These are phyloP conservation scores for Gambusia holbrooki DNA, from an alignment of 2,113 vertebrate genomes.

Conservation along the genomic window DNA sequence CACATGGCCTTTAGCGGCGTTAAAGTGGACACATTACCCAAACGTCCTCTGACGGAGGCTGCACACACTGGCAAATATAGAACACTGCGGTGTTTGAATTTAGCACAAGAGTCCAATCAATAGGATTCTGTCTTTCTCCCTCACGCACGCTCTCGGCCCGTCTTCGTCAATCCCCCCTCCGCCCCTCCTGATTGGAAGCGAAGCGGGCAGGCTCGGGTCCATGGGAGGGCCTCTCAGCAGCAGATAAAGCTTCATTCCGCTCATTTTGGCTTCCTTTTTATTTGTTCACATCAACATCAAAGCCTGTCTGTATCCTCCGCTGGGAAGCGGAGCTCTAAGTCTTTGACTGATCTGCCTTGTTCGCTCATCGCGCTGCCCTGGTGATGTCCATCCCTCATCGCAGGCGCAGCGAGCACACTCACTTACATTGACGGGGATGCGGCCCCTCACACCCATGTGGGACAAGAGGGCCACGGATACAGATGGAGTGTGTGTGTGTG, in stretches of 20 bases:
- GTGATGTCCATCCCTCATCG: slow-evolving; percentile 66
- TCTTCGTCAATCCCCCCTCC: slow-evolving; percentile 40
- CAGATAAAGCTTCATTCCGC: slow-evolving; percentile 72
- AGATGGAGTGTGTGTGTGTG: background rate
- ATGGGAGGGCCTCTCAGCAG: slow-evolving; percentile 59
- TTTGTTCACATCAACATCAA: slow-evolving; percentile 81
- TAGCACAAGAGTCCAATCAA: slow-evolving; percentile 58
- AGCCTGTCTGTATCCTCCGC: slow-evolving; percentile 65
- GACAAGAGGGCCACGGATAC: background rate
- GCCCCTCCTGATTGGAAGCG: slow-evolving; percentile 41
- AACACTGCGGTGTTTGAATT: slow-evolving; percentile 64
- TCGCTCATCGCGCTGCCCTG: slow-evolving; percentile 58
- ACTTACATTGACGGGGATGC: slow-evolving; percentile 4
- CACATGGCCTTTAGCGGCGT: slow-evolving; percentile 19
- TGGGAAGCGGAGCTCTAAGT: slow-evolving; percentile 73
- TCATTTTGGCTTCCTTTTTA: slow-evolving; percentile 74
- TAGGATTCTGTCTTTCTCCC: slow-evolving; percentile 52
- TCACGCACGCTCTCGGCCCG: slow-evolving; percentile 13
- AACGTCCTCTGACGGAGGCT: slow-evolving; percentile 40
- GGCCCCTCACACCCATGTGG: background rate
- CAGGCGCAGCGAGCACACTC: slow-evolving; percentile 31
- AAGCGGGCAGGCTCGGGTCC: slow-evolving; percentile 60
- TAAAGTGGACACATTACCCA: slow-evolving; percentile 38
- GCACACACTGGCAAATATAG: slow-evolving; percentile 52
- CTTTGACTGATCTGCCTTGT: slow-evolving; percentile 72